Evolutionary conservation across 2,113 vertebrate genomes (phyloP).

Genomic region (Gasterosteus nipponicus): DNA sequence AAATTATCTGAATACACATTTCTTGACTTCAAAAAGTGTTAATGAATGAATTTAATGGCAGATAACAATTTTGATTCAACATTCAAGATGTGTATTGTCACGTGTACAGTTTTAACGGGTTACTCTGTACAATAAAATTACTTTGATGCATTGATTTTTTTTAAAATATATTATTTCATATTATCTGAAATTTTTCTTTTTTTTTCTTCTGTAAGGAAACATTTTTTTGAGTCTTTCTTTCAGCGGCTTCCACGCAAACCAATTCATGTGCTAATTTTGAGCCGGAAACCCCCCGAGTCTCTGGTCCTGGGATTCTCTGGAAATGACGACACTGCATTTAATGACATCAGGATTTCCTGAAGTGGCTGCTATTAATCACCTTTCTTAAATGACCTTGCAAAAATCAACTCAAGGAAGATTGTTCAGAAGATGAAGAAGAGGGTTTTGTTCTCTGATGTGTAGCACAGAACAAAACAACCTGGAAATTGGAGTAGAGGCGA

Average conservation of each 20-base stretch:
- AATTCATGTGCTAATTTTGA: constrained; percentile 72
- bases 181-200: background rate
- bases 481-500: too few relatives aligned
- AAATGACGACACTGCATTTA: constrained; percentile 54
- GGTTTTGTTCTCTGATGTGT: too few relatives aligned
- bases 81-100: too few relatives aligned
- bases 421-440: background rate
- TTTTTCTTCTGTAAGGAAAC: background rate
- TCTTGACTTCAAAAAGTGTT: background rate
- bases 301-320: constrained; percentile 45
- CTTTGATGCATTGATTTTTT: too few relatives aligned
- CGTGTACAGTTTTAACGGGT: too few relatives aligned
- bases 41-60: background rate
- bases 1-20: background rate
- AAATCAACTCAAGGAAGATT: background rate
- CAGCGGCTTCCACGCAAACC: constrained; percentile 49
- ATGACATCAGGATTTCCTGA: constrained; percentile 25
- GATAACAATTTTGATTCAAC: background rate
- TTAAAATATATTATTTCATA: background rate
- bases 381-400: background rate
- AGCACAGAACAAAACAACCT: too few relatives aligned
- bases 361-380: background rate
- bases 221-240: constrained; percentile 33
- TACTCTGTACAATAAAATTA: too few relatives aligned
- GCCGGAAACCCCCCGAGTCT: constrained; percentile 61